These are phyloP conservation scores for Syrphus vitripennis DNA, from an alignment of 2,888 invertebrate genomes.

Conservation along the genomic window DNA sequence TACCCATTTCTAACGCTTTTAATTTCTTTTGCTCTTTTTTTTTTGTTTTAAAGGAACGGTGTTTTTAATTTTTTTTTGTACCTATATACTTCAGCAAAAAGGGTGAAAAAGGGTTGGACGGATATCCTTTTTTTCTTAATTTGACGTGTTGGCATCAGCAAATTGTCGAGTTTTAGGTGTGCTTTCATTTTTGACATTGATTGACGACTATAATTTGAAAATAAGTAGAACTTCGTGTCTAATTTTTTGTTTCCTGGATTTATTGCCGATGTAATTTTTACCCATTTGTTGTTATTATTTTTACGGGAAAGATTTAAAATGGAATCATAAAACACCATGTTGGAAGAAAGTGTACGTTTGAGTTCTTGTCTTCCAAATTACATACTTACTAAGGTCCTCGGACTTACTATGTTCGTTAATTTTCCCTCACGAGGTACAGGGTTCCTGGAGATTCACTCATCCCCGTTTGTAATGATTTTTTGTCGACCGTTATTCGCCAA, in stretches of 20 bases:
- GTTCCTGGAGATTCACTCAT: too few species aligned
- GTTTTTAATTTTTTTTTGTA: too few species aligned
- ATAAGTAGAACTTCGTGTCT: constrained; percentile 44
- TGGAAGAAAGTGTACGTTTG: too few species aligned
- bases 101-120: constrained; percentile 59
- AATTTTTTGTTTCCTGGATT: constrained; percentile 31
- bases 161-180: constrained; percentile 68
- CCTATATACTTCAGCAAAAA: not conserved
- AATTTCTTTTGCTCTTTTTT: constrained; percentile 21
- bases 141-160: constrained; percentile 62
- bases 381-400: too few species aligned
- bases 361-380: too few species aligned
- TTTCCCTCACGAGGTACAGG: too few species aligned
- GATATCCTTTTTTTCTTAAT: constrained; percentile 38
- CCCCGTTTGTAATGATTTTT: too few species aligned
- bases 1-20: constrained; percentile 32
- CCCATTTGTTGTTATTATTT: not conserved
- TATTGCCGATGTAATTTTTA: constrained; percentile 35
- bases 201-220: constrained; percentile 42
- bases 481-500: too few species aligned
- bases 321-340: too few species aligned
- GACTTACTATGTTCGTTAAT: too few species aligned
- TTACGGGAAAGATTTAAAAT: not conserved
- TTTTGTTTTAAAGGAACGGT: not conserved
- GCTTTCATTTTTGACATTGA: constrained; percentile 63